Base-by-base conservation (phyloP, 30 jellyfish, hydroid and myxozoan genomes). In the Aurelia aurita complex sp. Pacific region DNA sequence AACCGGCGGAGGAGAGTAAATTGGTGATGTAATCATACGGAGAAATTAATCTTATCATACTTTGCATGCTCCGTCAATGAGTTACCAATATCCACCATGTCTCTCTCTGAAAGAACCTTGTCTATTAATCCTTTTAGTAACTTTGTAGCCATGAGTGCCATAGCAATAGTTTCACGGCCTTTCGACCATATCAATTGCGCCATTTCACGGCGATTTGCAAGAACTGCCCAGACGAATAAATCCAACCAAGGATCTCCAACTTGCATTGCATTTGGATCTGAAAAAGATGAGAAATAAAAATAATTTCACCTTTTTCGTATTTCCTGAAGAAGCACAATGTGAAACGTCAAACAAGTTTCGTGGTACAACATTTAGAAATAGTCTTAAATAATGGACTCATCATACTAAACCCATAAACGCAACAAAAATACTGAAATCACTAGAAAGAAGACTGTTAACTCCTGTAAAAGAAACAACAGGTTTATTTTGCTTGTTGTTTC, bases 61-160 rank as follows among this genome's bases (percentile, higher is more conserved):
- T 92, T 85, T 65, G 97, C 96, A 83, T 94, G 97, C 33, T 80
- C 94, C 12, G 77, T 57, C 12, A 94, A 86, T 35, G 88, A 92
- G 2, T 71, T 94, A 15, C 91, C 95, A 75, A 89, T 89, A 78
- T 94, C 99, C 33, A 86, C 89, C 81, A 89, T 74, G n/a, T 89
- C 97, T 74, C 96, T 85, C 59, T 89, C 93, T 33, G 92, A 81
- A 12, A 75, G 78, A 10, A 80, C 95, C 35, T 79, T 69, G 6
- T 85, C 95, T 23, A 97, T 97, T 9, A 94, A 66, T n/a, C 96
- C 90, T 69, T 89, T 89, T 82, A 94, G 77, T 51, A 94, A 81
- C 67, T 88, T 94, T 7, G 97, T 53, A 5, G 99, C 99, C 99
- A 94, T 94, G 12, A 94, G 81, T 2, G 99, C 99, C 77, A 79